Evolutionary conservation across 2,797 vertebrate genomes (phyloP).

Genomic region (Champsocephalus gunnari): DNA sequence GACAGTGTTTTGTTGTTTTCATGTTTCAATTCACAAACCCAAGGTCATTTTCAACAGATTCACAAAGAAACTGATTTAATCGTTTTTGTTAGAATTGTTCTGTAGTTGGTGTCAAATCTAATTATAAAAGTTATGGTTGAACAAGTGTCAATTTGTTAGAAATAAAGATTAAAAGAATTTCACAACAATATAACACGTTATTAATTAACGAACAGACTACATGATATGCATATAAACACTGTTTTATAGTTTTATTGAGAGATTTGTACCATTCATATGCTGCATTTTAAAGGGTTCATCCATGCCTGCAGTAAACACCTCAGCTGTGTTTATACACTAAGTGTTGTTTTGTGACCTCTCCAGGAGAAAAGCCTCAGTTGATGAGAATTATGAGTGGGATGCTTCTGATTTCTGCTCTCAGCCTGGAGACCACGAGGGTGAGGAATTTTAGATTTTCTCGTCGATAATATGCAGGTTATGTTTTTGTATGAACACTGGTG

Average conservation of each 20-base stretch:
- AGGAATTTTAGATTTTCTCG: slow-evolving; percentile 57
- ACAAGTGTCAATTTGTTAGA: background rate
- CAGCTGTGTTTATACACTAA: slow-evolving; percentile 16
- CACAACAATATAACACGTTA: background rate
- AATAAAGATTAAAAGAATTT: background rate
- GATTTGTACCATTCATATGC: slow-evolving; percentile 11
- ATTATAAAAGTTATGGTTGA: too few species aligned
- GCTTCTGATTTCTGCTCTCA: slow-evolving; percentile 85
- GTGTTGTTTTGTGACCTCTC: slow-evolving; percentile 39
- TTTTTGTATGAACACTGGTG: background rate
- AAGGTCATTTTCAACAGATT: background rate
- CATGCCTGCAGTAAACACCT: slow-evolving; percentile 12
- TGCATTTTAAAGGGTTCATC: background rate
- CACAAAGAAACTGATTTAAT: background rate
- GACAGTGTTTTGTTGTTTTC: background rate
- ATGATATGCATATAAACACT: background rate
- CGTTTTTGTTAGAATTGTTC: background rate
- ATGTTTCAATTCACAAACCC: background rate
- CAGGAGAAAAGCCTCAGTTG: slow-evolving; percentile 91
- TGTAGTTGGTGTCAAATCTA: too few species aligned
- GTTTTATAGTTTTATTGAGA: background rate
- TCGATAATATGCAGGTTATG: slow-evolving; percentile 2
- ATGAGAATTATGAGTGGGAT: slow-evolving; percentile 97
- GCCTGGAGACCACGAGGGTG: slow-evolving; percentile 80
- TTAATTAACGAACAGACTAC: background rate